Conservation (phyloP, 1,140 invertebrate species). For the Macrostomum lignano region DNA sequence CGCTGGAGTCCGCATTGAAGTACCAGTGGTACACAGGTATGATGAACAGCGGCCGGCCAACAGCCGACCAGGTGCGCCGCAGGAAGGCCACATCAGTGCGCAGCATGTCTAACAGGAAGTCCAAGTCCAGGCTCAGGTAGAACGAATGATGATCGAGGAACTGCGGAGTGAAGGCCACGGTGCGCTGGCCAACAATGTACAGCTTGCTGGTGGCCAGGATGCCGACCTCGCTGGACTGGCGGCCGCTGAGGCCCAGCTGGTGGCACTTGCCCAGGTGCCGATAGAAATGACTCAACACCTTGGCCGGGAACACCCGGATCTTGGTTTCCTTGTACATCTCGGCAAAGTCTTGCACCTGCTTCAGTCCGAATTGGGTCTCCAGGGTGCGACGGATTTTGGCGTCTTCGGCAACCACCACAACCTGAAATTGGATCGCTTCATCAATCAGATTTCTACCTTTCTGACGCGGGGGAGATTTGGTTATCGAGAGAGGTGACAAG, state of each 20-base stretch:
- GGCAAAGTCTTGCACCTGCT: slow-evolving; percentile 59
- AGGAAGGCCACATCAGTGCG: slow-evolving; percentile 18
- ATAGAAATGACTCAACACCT: slow-evolving; percentile 69
- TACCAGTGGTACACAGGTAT: slow-evolving; percentile 11
- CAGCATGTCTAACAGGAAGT: slow-evolving; percentile 19
- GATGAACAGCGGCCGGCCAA: slow-evolving; percentile 19
- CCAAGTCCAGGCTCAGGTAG: slow-evolving; percentile 20
- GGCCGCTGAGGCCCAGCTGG: slow-evolving; percentile 54
- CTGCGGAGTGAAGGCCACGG: slow-evolving; percentile 92
- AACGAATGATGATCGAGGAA: slow-evolving; percentile 31
- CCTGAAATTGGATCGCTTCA: slow-evolving; percentile 29
- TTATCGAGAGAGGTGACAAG: too few relatives aligned
- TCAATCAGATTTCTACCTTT: too few relatives aligned
- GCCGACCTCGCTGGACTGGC: slow-evolving; percentile 75
- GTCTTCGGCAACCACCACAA: slow-evolving; percentile 81
- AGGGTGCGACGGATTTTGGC: slow-evolving; percentile 58
- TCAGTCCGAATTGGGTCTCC: slow-evolving; percentile 53
- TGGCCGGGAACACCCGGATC: slow-evolving; percentile 75
- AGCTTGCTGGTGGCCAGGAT: slow-evolving; percentile 92
- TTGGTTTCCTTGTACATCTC: slow-evolving; percentile 44
- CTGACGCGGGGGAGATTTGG: too few relatives aligned
- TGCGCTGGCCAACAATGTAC: slow-evolving; percentile 71
- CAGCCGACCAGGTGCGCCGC: slow-evolving; percentile 29
- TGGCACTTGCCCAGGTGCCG: slow-evolving; percentile 49
- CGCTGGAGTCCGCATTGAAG: slow-evolving; percentile 11